Base-by-base conservation (phyloP, 2,797 vertebrate species). In the Chiroxiphia lanceolata region DNA sequence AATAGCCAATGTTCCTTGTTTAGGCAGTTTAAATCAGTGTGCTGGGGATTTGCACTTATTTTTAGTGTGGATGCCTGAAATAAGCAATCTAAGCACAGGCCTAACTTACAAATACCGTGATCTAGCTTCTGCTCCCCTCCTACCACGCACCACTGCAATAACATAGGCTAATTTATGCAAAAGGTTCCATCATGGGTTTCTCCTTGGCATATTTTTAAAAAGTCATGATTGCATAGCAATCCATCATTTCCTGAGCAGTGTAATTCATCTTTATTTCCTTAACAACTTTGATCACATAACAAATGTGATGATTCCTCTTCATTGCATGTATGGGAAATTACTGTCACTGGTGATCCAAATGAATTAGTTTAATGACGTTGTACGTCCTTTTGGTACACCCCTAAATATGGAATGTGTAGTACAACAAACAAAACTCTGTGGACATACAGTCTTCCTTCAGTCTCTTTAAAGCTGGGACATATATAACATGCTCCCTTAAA, bases 181-280 rank as follows among this genome's bases (percentile, higher is more conserved):
- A 95, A 96, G 84, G 38, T 95, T 95, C 75, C 71, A 74, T 89
- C 89, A 90, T 83, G 77, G 70, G 13, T 89, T 97, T 95, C 87
- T 95, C 84, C 61, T 85, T 80, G 84, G 78, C 60, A 51, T 95
- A 87, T 87, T 93, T 94, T 95, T 94, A 80, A 96, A 61, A 92
- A 95, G 87, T 87, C 68, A 78, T 81, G 78, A 92, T 95, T 92
- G 84, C 87, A 91, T 44, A 91, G 90, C 75, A 80, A 50, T 92
- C 91, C 87, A 51, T 94, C 64, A 89, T 92, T 93, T 95, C 84
- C 92, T 85, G 57, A 92, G 61, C 61, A 86, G 68, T 26, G 71
- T 50, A 94, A 91, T 93, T 96, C 57, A 89, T 91, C 82, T 87
- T 95, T 92, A 89, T 96, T 94, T 96, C 92, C 69, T 69, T 76